Conservation (phyloP, 2,113 vertebrate genomes). For the Misgurnus mizolepis region DNA sequence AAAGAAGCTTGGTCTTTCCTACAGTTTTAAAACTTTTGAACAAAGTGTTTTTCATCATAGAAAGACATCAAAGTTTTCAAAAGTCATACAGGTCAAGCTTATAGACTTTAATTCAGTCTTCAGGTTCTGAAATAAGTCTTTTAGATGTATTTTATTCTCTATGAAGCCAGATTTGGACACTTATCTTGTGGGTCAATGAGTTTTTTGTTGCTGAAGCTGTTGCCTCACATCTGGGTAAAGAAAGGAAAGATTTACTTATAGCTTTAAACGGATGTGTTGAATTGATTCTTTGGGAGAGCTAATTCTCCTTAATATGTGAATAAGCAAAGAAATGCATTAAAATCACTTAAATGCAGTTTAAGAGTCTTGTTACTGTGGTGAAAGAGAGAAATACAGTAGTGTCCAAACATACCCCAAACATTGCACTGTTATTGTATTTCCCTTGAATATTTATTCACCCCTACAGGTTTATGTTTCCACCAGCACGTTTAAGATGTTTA, state of each 20-base stretch:
- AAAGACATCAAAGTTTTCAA: too few species aligned
- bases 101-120: too few species aligned
- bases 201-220: too few species aligned
- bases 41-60: too few species aligned
- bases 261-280: neutral
- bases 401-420: conserved; percentile 55
- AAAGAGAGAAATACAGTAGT: conserved; percentile 15
- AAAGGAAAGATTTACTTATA: too few species aligned
- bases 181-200: too few species aligned
- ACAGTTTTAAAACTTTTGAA: too few species aligned
- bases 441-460: conserved; percentile 62
- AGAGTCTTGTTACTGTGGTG: neutral
- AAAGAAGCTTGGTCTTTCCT: too few species aligned
- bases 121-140: too few species aligned
- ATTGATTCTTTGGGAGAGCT: neutral
- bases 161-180: too few species aligned
- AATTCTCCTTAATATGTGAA: neutral
- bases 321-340: neutral
- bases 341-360: neutral
- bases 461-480: conserved; percentile 66
- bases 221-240: neutral
- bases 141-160: too few species aligned
- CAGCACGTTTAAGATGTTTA: conserved; percentile 69
- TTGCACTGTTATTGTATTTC: conserved; percentile 58
- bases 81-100: too few species aligned